Base-by-base conservation (phyloP, 1,140 invertebrate genomes). In the Lordiphosa collinella region DNA sequence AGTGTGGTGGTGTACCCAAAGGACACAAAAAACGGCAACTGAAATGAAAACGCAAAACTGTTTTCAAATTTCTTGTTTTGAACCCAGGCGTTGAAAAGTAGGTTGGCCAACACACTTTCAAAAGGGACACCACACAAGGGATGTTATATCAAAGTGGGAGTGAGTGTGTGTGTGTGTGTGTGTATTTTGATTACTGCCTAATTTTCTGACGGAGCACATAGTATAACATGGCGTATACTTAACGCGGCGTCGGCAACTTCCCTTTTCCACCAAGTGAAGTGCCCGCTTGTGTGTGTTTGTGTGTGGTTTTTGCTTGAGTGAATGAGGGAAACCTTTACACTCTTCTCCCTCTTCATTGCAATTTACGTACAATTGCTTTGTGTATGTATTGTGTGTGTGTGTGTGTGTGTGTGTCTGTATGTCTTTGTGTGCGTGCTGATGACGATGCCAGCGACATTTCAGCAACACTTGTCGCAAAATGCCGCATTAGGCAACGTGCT, bases 401-500 rank as follows among this genome's bases (percentile, higher is more conserved):
- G 49, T 43, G 7, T 31, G 25, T 59, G 13, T 50, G 11, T 14
- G 14, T 68, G 51, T 57, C 29, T 34, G 22, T 8, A 13, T 35
- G 13, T 43, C 13, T 32, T 48, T 53, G 25, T 60, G 49, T 54
- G 64, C 48, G 60, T 82, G 71, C 55, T 67, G 78, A 80, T 71
- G 76, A 76, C 76, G 78, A 82, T 72, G 71, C 41, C 69, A 64
- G 64, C 70, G 61, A 74, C 75, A 59, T 74, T 80, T 60, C 76
- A 82, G 76, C 76, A 80, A 80, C 75, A 80, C 75, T 80, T 82
- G 75, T 80, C 76, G 76, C 75, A 80, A 80, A 80, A 80, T 80
- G 76, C 76, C 76, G 76, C 75, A 80, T 80, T 80, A 80, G 67
- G 76, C 75, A 80, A 80, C 75, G 75, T 80, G 76, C 76, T 62